Base-by-base conservation (phyloP, 2,888 invertebrate species). In the Nemapogon koenigi region DNA sequence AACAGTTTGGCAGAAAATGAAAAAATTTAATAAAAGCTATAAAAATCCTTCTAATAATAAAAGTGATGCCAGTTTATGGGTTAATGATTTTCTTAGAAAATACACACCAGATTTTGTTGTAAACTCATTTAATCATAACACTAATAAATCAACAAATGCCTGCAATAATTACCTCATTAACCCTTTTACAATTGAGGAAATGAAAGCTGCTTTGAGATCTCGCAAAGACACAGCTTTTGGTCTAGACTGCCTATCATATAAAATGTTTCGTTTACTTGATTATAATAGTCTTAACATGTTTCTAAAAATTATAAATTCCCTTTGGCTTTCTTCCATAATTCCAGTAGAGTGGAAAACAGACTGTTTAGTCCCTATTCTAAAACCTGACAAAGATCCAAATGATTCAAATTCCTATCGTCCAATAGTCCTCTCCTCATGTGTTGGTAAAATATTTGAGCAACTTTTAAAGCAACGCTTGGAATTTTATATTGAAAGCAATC, bases 391-490 rank as follows among this genome's bases (percentile, higher is more conserved):
- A 40, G 22, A 37, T 15, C 11, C n/a, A 14, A 26, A 31, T 28
- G 18, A 40, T 22, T 16, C 14, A 31, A 18, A 35, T 10, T 46
- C 46, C 15, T 46, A 44, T 26, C 28, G 42, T 30, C 43, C 44
- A 8, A 44, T 46, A n/a, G 40, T 44, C n/a, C 19, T 47, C 22
- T 33, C 42, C 13, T 46, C 44, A 27, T 44, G 44, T 19, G 25
- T 44, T 22, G 45, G 45, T 4, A 47, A 45, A 33, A 19, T 44
- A 16, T 47, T 45, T 40, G 43, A 47, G 39, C 19, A 42, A 13
- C 41, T 44, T 37, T 14, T 47, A 18, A 47, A 45, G 38, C 2
- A 38, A 19, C 13, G 41, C 17, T 25, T 45, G 26, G 40, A 40
- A 11, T 40, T 37, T 37, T 36, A 16, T 16, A 36, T 43, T 15